These are phyloP conservation scores for Rallus limicola DNA, from an alignment of 2,113 vertebrate genomes.

Conservation along the genomic window DNA sequence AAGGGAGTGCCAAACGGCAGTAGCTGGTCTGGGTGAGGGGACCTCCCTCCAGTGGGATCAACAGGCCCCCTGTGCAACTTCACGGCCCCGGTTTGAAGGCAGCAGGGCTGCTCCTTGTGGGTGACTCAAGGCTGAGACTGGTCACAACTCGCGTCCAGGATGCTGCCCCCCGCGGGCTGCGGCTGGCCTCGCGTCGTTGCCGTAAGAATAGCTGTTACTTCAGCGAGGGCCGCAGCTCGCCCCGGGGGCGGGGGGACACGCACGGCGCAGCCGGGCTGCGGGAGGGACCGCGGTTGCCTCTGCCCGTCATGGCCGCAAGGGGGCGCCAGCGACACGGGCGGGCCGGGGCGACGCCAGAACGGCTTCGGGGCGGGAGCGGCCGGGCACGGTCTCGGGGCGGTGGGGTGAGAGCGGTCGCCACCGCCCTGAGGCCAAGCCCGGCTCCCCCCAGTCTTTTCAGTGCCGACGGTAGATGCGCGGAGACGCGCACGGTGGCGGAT, in stretches of 20 bases:
- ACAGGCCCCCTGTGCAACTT: rapidly evolving
- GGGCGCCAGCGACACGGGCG: not conserved
- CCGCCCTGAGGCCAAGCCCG: too few species aligned
- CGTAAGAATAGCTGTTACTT: rapidly evolving
- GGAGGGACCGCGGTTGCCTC: not conserved
- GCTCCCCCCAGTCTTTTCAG: too few species aligned
- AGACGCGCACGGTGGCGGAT: too few species aligned
- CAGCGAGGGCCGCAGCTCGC: rapidly evolving
- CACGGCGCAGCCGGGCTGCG: not conserved
- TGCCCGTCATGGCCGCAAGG: not conserved
- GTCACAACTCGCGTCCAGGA: not conserved
- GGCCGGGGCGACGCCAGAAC: not conserved
- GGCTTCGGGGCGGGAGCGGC: too few species aligned
- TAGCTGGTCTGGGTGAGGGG: not conserved
- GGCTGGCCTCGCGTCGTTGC: rapidly evolving
- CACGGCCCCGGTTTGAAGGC: rapidly evolving
- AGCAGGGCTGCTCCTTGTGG: not conserved
- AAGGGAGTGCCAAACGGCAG: not conserved
- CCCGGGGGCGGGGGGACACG: not conserved
- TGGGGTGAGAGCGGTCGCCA: too few species aligned
- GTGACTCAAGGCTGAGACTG: not conserved
- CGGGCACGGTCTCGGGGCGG: too few species aligned
- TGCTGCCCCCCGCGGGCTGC: too few species aligned
- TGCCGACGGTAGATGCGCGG: too few species aligned
- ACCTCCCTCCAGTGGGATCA: rapidly evolving